Conservation (phyloP, 2,888 invertebrate genomes). For the Ectemnius lituratus region DNA sequence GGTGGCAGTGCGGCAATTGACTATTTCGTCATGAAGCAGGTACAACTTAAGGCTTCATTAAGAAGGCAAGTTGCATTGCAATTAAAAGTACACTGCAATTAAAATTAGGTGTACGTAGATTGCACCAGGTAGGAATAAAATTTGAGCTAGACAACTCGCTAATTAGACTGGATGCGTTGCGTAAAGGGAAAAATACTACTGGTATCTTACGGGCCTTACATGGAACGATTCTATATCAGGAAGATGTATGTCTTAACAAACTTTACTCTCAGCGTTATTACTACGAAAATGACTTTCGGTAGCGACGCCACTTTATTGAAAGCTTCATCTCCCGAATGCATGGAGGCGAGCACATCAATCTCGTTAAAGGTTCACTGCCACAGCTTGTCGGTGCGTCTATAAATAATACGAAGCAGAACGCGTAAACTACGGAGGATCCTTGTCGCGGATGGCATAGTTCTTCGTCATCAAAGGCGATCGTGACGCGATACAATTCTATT, state of each 20-base stretch:
- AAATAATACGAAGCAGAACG: neutral
- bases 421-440: neutral
- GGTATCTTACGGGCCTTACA: no score
- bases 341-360: neutral
- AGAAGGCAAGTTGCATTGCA: neutral
- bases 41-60: conserved; percentile 15
- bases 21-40: conserved; percentile 16
- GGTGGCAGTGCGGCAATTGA: conserved; percentile 25
- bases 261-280: no score
- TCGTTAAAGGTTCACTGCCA: neutral
- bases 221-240: no score
- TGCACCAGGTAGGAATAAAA: conserved; percentile 36
- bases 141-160: conserved; percentile 22
- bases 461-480: neutral
- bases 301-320: no score
- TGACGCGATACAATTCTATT: conserved; percentile 12
- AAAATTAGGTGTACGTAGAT: conserved; percentile 25
- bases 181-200: neutral
- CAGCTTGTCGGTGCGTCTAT: neutral
- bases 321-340: no score
- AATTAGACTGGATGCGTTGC: conserved; percentile 21
- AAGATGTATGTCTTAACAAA: no score
- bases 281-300: no score
- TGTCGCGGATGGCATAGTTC: neutral
- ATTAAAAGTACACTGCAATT: conserved; percentile 42